These are phyloP conservation scores for Venusia cambrica DNA, from an alignment of 2,888 invertebrate species.

Conservation along the genomic window DNA sequence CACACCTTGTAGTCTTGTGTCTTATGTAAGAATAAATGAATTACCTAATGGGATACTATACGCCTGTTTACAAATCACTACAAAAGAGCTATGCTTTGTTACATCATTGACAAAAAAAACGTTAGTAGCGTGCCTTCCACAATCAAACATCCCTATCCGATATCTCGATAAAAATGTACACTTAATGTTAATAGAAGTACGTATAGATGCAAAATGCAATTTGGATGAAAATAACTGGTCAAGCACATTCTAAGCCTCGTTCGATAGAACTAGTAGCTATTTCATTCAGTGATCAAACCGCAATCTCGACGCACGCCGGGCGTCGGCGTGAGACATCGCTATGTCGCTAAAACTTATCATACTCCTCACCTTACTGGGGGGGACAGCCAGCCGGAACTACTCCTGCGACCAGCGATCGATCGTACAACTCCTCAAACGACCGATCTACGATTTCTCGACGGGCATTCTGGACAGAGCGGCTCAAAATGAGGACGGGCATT, in stretches of 20 bases:
- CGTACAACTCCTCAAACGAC: slow-evolving; percentile 40
- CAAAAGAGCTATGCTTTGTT: too few relatives aligned
- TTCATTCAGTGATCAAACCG: slow-evolving; percentile 10
- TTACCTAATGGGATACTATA: too few relatives aligned
- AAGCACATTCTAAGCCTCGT: too few relatives aligned
- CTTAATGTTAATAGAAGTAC: neutral
- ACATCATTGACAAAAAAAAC: too few relatives aligned
- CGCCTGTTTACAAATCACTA: too few relatives aligned
- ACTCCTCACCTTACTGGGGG: slow-evolving; percentile 30
- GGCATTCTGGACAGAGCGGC: slow-evolving; percentile 50
- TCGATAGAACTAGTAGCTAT: too few relatives aligned
- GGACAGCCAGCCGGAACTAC: slow-evolving; percentile 27
- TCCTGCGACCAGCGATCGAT: slow-evolving; percentile 42
- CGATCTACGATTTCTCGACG: slow-evolving; percentile 55
- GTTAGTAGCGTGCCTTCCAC: too few relatives aligned
- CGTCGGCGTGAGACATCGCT: slow-evolving; percentile 23
- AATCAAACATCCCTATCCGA: too few relatives aligned
- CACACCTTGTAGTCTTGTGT: too few relatives aligned
- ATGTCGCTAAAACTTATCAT: slow-evolving; percentile 38
- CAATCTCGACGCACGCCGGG: slow-evolving; percentile 8
- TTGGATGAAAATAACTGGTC: slow-evolving; percentile 16
- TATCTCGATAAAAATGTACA: slow-evolving; percentile 9
- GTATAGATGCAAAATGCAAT: slow-evolving; percentile 10
- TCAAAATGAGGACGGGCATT: slow-evolving; percentile 48
- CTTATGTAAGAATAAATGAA: too few relatives aligned